Conservation (phyloP, 2,113 vertebrate species). For the Gallinago paraguaiae region DNA sequence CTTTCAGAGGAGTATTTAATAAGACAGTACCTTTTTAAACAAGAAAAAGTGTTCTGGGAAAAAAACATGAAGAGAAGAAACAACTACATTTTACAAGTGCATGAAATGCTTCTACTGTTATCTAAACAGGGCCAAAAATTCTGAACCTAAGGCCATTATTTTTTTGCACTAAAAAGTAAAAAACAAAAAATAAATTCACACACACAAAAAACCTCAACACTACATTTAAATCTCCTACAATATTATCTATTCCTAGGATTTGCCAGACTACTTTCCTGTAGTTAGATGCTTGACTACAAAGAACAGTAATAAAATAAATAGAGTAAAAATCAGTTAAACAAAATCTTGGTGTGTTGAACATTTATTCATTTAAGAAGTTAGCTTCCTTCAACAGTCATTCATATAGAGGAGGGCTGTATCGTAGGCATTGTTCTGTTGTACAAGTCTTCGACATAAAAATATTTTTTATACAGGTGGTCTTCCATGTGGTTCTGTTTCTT, state of each 20-base stretch:
- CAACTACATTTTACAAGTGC: slow-evolving; percentile 57
- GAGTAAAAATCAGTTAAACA: slow-evolving; percentile 76
- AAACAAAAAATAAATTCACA: slow-evolving; percentile 55
- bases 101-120: slow-evolving; percentile 27
- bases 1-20: slow-evolving; percentile 59
- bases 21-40: slow-evolving; percentile 63
- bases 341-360: slow-evolving; percentile 71
- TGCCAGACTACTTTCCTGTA: slow-evolving; percentile 65
- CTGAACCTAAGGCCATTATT: slow-evolving; percentile 63
- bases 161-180: slow-evolving; percentile 54
- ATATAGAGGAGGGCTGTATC: slow-evolving; percentile 49
- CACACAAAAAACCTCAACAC: not conserved
- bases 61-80: slow-evolving; percentile 59
- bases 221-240: slow-evolving; percentile 57
- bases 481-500: not conserved
- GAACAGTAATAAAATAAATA: slow-evolving; percentile 82
- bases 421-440: slow-evolving; percentile 61
- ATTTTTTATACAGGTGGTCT: slow-evolving; percentile 53
- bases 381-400: slow-evolving; percentile 52
- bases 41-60: slow-evolving; percentile 55
- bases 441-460: slow-evolving; percentile 65
- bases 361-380: slow-evolving; percentile 64
- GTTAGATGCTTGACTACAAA: slow-evolving; percentile 76
- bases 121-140: slow-evolving; percentile 65
- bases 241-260: slow-evolving; percentile 68